Percentiles rank a stretch among this genome's conserved stretches.
These are phyloP conservation scores for Rhabdomys dilectus DNA, from an alignment of 2,113 vertebrate species.

Conservation along the genomic window DNA sequence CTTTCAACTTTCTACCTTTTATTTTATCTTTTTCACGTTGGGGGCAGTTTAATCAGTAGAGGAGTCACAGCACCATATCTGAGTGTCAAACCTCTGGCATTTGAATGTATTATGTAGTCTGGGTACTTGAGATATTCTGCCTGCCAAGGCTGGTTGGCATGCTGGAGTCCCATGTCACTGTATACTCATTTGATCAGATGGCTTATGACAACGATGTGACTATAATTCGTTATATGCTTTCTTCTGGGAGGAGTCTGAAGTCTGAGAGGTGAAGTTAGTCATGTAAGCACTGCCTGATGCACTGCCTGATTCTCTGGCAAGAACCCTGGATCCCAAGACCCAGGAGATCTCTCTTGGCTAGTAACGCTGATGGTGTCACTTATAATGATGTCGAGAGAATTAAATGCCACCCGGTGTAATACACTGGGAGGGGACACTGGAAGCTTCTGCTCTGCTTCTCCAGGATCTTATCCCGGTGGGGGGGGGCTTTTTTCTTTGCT, in stretches of 20 bases:
- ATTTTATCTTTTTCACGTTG: background rate
- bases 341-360: background rate
- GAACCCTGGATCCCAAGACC: background rate
- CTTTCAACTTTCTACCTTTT: background rate
- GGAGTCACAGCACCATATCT: background rate
- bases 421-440: background rate
- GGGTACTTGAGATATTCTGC: background rate
- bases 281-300: background rate
- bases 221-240: constrained; percentile 6
- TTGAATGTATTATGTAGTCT: constrained; percentile 28
- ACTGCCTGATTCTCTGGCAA: background rate
- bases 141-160: constrained; percentile 37
- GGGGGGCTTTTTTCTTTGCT: background rate
- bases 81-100: background rate
- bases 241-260: background rate
- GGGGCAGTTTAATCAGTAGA: background rate
- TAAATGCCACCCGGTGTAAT: background rate
- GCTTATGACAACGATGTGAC: constrained; percentile 4
- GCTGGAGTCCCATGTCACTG: background rate
- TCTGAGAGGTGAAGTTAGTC: background rate
- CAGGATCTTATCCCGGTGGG: background rate
- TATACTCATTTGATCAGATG: background rate
- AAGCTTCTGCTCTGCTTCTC: no score
- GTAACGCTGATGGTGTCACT: background rate
- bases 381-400: background rate